phyloP scores from a whole-genome alignment of 2,797 vertebrate genomes.

The Taeniopygia guttata region DNA sequence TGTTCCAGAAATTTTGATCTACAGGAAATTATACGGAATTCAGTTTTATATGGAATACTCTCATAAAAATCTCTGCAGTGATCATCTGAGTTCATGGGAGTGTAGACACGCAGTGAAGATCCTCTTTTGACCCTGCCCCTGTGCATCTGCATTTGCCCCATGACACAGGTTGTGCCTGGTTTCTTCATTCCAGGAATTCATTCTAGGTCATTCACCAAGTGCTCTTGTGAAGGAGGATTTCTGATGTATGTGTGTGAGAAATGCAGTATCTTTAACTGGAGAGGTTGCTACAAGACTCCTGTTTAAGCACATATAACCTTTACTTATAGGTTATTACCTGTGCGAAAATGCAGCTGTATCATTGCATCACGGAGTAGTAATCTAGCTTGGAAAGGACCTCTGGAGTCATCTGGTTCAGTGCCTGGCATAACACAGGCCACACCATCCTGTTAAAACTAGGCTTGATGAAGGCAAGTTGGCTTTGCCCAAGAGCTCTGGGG shows the following conservation, averaged over 20 bases:
- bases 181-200: background rate
- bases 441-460: background rate
- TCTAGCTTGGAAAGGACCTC: background rate
- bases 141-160: background rate
- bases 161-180: background rate
- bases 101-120: background rate
- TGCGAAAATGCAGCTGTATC: background rate
- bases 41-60: background rate
- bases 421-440: background rate
- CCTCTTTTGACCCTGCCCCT: background rate
- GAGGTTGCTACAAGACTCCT: background rate
- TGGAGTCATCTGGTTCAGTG: background rate
- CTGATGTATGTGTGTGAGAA: background rate
- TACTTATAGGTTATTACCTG: background rate
- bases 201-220: background rate
- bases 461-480: rapidly evolving
- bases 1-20: background rate
- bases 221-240: background rate
- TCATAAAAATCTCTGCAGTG: background rate
- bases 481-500: background rate
- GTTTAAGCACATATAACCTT: background rate
- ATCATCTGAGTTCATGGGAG: background rate
- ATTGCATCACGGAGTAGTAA: background rate
- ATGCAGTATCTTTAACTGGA: background rate
- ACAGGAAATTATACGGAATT: background rate